Evolutionary conservation across 2,113 vertebrate genomes (phyloP), one percentile per base, ranked within the genome.

Genomic region (Heterotilapia buettikoferi): DNA sequence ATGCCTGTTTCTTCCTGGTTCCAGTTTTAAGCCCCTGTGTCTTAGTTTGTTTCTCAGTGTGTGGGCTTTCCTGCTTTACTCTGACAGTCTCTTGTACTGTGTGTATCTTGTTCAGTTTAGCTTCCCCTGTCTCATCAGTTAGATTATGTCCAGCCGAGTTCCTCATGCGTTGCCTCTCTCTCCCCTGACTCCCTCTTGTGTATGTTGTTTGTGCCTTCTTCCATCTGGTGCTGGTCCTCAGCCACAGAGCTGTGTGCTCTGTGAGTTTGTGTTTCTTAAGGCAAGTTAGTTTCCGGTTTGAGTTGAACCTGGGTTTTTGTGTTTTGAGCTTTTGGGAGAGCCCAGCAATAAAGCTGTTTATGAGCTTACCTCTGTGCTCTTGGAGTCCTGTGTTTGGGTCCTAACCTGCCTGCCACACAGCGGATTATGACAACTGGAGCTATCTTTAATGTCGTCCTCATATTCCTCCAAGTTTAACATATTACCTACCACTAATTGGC

Each of bases 401-500:
- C 26, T 31, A 61, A 61, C 57, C 16, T 61, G 26, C 57, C 57
- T 61, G 57, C 57, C 57, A 9, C 26, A 61, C 26, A 31, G 26
- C 3, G 1, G 57, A 18, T 61, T 61, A 61, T 59, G 57, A 59
- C 57, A 31, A 59, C 53, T 38, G 2, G 31, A 61, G 52, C 12
- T 66, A 63, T 86, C 78, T 53, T 80, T 9, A 66, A 26, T 40
- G 53, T 89, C 47, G 71, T 71, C 85, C 59, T 61, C 57, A 36
- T 54, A 47, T 59, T 33, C 85, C 82, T 52, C 83, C 50, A 80
- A 86, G 80, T 80, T 59, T 84, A 43, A 90, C 82, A 90, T 83
- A 87, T 91, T 63, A 90, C 66, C 83, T 84, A 36, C 19, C 84
- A 88, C 86, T 92, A 92, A 86, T 83, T 56, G 24, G 40, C 59